Conservation (phyloP, 2,113 vertebrate genomes). For the Cathartes aura region DNA sequence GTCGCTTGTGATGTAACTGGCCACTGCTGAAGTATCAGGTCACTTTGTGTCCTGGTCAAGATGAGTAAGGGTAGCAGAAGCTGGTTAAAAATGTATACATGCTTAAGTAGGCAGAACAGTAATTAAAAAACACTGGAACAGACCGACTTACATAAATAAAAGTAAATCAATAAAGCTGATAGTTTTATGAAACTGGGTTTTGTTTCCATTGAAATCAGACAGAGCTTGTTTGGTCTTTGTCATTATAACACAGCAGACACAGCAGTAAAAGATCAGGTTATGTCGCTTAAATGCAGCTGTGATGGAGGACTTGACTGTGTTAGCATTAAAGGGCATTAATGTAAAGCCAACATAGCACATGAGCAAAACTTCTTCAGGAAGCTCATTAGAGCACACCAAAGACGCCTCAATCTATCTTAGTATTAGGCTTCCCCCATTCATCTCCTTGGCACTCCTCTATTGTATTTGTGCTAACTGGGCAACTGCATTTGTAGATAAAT, state of each 20-base stretch:
- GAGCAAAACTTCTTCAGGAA: not conserved
- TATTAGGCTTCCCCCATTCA: fast-evolving
- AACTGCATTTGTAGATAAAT: not conserved
- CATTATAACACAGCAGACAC: not conserved
- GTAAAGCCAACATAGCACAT: not conserved
- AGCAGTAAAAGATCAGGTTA: not conserved
- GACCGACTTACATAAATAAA: not conserved
- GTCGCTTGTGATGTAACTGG: not conserved
- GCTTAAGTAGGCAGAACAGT: not conserved
- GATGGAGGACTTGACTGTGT: no score
- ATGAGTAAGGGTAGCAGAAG: not conserved
- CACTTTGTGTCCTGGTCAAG: not conserved
- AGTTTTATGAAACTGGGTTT: not conserved
- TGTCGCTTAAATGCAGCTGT: not conserved
- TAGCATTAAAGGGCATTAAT: not conserved
- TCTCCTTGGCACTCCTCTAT: not conserved
- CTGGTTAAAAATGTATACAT: not conserved
- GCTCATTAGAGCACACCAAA: not conserved
- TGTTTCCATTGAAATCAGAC: not conserved
- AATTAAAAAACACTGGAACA: not conserved
- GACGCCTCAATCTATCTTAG: not conserved
- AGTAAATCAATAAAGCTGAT: not conserved
- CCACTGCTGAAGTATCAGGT: not conserved
- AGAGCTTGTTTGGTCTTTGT: not conserved
- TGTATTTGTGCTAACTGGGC: not conserved